Evolutionary conservation across 1,140 invertebrate species (phyloP), one percentile per base, ranked within the genome.

Genomic region (Asobara japonica): DNA sequence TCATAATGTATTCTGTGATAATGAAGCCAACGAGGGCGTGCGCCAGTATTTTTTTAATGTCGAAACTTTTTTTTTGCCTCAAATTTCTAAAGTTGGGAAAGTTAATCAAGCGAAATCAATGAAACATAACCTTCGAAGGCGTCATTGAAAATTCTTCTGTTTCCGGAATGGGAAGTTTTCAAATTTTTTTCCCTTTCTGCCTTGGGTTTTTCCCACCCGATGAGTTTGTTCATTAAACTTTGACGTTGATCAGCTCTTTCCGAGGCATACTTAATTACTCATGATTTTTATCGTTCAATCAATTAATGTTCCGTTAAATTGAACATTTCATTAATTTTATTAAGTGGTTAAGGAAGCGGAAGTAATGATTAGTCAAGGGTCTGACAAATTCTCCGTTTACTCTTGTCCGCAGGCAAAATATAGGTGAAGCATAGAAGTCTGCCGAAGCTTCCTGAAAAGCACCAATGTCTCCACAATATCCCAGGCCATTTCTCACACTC

Each of bases 361-460:
- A 4, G 56, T 61, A 51, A 72, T 69, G 13, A 73, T 76, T 69
- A 65, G 74, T 76, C 65, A 76, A 29, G 13, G 62, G 2, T 65
- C 27, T 51, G 41, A 31, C 31, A 45, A 66, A 72, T 69, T 69
- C 60, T 45, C 72, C 71, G 51, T 75, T 75, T 73, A 71, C 73
- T 64, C 66, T 69, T 69, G 74, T 76, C 65, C 31, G 16, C 16
- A 18, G 36, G 41, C 33, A 25, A 16, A 65, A 56, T 20, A 25
- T 56, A 36, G 60, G 36, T 67, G 65, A 18, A 38, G 45, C 11
- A 60, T 61, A 51, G 36, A n/a, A n/a, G n/a, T n/a, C n/a, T n/a
- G n/a, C n/a, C n/a, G n/a, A n/a, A n/a, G n/a, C n/a, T n/a, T n/a
- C n/a, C n/a, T n/a, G n/a, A n/a, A n/a, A n/a, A n/a, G n/a, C n/a